A percentile compares a stretch with the other conserved stretches of the same genome.
These are phyloP conservation scores for Natator depressus DNA, from an alignment of 2,113 vertebrate species.

Conservation along the genomic window DNA sequence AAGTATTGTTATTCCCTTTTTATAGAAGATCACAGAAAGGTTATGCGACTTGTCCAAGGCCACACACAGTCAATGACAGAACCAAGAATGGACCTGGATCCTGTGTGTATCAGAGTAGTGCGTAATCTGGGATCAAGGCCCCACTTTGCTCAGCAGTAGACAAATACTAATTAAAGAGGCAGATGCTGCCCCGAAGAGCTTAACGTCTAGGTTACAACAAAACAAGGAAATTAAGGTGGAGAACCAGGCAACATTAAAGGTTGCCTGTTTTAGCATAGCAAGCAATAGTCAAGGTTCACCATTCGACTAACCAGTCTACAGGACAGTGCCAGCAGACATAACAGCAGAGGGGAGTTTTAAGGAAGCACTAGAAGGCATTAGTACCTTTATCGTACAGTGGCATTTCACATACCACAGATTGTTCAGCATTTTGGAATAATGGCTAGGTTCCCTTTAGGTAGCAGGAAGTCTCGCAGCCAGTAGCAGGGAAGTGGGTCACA, in stretches of 20 bases:
- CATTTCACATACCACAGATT: neutral
- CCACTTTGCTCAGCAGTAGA: too few species aligned
- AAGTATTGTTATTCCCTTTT: too few species aligned
- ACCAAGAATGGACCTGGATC: too few species aligned
- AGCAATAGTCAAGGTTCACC: neutral
- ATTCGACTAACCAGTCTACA: neutral
- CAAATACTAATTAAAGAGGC: neutral
- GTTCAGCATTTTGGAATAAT: neutral
- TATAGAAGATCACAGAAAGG: too few species aligned
- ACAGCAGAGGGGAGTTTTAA: neutral
- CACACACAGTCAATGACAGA: too few species aligned
- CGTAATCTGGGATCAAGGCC: too few species aligned
- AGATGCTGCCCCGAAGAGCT: neutral
- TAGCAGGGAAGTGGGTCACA: neutral
- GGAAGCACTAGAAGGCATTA: neutral
- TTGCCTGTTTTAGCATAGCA: neutral
- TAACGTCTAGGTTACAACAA: neutral
- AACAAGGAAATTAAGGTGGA: neutral
- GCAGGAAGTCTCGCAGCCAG: neutral
- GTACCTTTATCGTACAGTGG: neutral
- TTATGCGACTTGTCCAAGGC: too few species aligned
- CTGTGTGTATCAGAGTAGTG: too few species aligned
- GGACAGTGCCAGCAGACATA: neutral
- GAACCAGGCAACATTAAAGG: neutral
- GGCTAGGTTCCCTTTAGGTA: neutral